Evolutionary conservation across 2,888 invertebrate species (phyloP), one percentile per base, ranked within the genome.

Genomic region (Hybos culiciformis): DNA sequence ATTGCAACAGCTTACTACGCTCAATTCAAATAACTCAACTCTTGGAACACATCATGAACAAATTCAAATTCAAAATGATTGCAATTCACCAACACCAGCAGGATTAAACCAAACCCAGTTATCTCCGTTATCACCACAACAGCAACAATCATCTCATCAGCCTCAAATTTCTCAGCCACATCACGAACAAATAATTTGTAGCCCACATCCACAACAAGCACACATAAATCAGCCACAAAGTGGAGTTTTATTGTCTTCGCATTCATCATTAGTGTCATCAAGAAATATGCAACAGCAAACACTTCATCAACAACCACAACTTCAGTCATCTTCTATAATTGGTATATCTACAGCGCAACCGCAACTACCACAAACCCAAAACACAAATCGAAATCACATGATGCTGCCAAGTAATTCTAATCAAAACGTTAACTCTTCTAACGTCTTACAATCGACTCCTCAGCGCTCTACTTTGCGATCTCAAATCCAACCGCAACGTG

Each of bases 51-150:
- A 36, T 36, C 19, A 36, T 4, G 48, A 49, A 3, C 40, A 45
- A 11, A 47, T 42, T 17, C 46, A 44, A 39, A 44, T 40, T 9
- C 43, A 42, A 17, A 49, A 45, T 36, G 51, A 48, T 9, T 42
- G 47, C 5, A 46, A 41, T 9, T 48, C 50, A 18, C 42, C 48
- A 18, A 50, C 53, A 11, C 49, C 53, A 1, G 50, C 56, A 21
- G 53, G 54, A 5, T 51, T 52, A n/a, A 54, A 53, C 15, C 57
- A 56, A 9, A 51, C 56, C 2, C 51, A 56, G 29, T 51, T 51
- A 20, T 54, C 56, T 3, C 50, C 55, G 8, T 23, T 53, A 18
- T 52, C 54, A 5, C 52, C 54, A 11, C 46, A 50, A 18, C 45
- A 40, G n/a, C 14, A 39, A 19, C 4, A 21, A 32, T 34, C 37